Evolutionary conservation across 1,140 invertebrate genomes (phyloP), one percentile per base, ranked within the genome.

Genomic region (Scylla paramamosain): DNA sequence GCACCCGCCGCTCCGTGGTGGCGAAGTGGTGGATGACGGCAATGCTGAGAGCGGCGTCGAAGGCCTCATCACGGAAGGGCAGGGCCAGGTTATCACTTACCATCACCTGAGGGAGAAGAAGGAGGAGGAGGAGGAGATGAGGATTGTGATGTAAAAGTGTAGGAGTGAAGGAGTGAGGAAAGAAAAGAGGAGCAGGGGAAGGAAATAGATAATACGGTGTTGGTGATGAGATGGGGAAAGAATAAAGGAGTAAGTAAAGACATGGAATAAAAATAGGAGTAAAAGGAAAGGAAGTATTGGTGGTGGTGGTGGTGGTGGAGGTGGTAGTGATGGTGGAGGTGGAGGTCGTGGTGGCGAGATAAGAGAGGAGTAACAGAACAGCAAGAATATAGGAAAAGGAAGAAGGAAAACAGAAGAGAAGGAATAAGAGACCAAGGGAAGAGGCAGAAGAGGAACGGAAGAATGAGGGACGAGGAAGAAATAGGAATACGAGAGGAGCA

Each of bases 11-110:
- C 97, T 99, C 99, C 0, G 98, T 98, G 28, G 99, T 99, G 7
- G 99, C 98, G 96, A 99, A 98, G 96, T 97, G 97, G 97, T 99
- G 99, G 93, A 99, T 98, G 67, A 99, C 99, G 0, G 99, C 99
- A 96, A 99, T 98, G 28, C 99, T 99, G 31, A 99, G 97, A 2
- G 99, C 98, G 3, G 99, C 99, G 97, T 99, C 99, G 97, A 99
- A 99, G 94, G 98, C 98, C 96, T 98, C 98, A 97, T 99, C 98
- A 46, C 99, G 98, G 97, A 99, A 99, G 16, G 99, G 99, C 96
- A 99, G 97, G 59, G 98, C 97, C 93, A 99, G 97, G 97, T 99
- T 99, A 97, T 99, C 99, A 97, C 98, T 98, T 48, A 98, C 97
- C 93, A 99, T 97, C 95, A 99, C 98, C 98, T 99, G 96, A 20